phyloP scores from a whole-genome alignment of 2,888 invertebrate species.

The Laothoe populi region DNA sequence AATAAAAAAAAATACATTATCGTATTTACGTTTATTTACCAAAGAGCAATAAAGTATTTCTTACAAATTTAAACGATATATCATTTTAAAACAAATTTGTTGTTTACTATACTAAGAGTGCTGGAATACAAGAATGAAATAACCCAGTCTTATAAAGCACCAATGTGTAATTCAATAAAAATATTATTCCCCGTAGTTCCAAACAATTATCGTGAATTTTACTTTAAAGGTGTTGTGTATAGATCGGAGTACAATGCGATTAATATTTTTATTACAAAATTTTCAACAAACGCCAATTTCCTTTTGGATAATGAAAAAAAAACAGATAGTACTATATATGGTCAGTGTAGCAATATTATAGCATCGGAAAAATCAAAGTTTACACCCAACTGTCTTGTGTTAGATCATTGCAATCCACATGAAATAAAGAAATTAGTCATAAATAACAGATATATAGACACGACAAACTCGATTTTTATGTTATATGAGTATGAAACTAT shows the following conservation, averaged over 20 bases:
- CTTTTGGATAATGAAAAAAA: slow-evolving; percentile 37
- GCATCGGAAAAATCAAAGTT: slow-evolving; percentile 34
- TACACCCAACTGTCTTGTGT: slow-evolving; percentile 46
- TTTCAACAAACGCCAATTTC: slow-evolving; percentile 38
- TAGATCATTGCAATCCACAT: slow-evolving; percentile 42
- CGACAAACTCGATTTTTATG: slow-evolving; percentile 58
- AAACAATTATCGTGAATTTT: slow-evolving; percentile 43
- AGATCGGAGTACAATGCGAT: slow-evolving; percentile 40
- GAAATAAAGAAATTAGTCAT: slow-evolving; percentile 53
- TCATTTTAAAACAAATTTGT: too few relatives aligned
- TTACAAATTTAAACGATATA: too few relatives aligned
- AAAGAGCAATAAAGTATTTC: too few relatives aligned
- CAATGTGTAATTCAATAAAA: slow-evolving; percentile 31
- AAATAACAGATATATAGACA: slow-evolving; percentile 46
- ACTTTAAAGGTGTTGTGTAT: slow-evolving; percentile 58
- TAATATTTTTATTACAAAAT: slow-evolving; percentile 62
- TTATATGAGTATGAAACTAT: slow-evolving; percentile 67
- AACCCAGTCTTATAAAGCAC: neutral
- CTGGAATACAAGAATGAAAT: too few relatives aligned
- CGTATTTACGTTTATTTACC: too few relatives aligned
- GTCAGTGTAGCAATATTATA: slow-evolving; percentile 46
- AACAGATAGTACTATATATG: slow-evolving; percentile 51
- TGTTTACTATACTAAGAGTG: too few relatives aligned
- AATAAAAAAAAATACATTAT: too few relatives aligned
- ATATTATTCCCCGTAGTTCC: slow-evolving; percentile 59